Evolutionary conservation across 2,888 invertebrate genomes (phyloP), one percentile per base, ranked within the genome.

Genomic region (Lasioglossum calceatum): DNA sequence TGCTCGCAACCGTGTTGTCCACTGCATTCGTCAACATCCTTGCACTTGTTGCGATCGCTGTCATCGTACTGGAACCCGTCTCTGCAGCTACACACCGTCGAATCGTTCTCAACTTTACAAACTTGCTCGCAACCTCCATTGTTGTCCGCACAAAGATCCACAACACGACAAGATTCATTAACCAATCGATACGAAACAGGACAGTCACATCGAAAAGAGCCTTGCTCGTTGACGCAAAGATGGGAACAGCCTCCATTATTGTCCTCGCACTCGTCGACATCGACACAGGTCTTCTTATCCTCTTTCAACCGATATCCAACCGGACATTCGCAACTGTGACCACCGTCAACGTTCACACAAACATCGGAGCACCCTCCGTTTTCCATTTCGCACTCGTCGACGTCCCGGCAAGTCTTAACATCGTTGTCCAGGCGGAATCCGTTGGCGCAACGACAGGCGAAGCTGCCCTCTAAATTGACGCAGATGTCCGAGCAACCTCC

Each of bases 371-470:
- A 96, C 0, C 95, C 95, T 2, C 95, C 95, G 54, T 95, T 95
- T 1, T 92, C 90, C 19, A 77, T 75, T 0, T 94, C 90, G 84
- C 95, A 95, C 83, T 95, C 95, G 88, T 95, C 93, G 1, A 91
- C 88, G 85, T 96, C 95, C 44, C 95, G 94, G 87, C 96, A 96
- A 12, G 87, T 90, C 75, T 89, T 92, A 14, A 79, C 83, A 64
- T 92, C 91, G 1, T 92, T 89, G n/a, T 85, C 87, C 10, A 93
- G 92, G 85, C 84, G 88, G 84, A 95, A 96, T 0, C 96, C 96
- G 8, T 92, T 86, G 0, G 95, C 95, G 84, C 96, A 96, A 19
- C 94, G 94, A 93, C 98, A 98, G 85, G 95, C 95, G 67, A 95
- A 96, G 2, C 95, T 95, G 1, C 96, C 96, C 12, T 95, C 94